Evolutionary conservation across 1,140 invertebrate species (phyloP), one percentile per base, ranked within the genome.

Genomic region (Anastatus disparis): DNA sequence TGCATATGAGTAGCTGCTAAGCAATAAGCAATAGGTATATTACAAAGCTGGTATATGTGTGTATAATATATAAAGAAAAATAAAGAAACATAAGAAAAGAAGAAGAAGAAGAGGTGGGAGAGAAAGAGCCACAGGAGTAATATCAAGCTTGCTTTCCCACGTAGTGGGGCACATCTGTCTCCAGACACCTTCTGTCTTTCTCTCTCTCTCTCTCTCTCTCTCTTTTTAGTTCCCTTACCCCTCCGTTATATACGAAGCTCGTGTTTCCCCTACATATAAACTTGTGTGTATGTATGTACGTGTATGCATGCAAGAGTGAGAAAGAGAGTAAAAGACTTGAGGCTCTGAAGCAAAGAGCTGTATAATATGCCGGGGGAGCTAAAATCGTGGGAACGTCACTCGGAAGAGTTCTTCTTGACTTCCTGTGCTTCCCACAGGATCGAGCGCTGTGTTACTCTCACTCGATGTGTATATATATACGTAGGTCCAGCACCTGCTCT

Each of bases 371-470:
- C 22, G 59, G 24, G 20, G 59, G n/a, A n/a, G 42, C 59, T 31
- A 53, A 59, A 84, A 84, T 85, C 84, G 84, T 86, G 84, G 84
- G 84, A 86, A 86, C 59, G 22, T 7, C 42, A 80, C 77, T 82
- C 79, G 83, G 81, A 84, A 85, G 84, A 85, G 84, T 86, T 83
- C 79, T 84, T 84, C 79, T 86, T 86, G 84, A 86, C 84, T 86
- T 86, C 84, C 84, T 82, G 78, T 79, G 79, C 83, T 85, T 86
- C 84, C 82, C 84, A 86, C 82, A 86, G 83, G 80, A 84, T 78
- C 71, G 40, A 35, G 31, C 55, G 44, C n/a, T 9, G n/a, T 9
- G 50, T 15, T 13, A n/a, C n/a, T 22, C 17, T 27, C 50, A 6
- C 50, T 27, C 50, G 50, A 10, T 20, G 50, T n/a, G n/a, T n/a